These are phyloP conservation scores for Lepus oiostolus DNA, from an alignment of 2,797 vertebrate species.

Conservation along the genomic window DNA sequence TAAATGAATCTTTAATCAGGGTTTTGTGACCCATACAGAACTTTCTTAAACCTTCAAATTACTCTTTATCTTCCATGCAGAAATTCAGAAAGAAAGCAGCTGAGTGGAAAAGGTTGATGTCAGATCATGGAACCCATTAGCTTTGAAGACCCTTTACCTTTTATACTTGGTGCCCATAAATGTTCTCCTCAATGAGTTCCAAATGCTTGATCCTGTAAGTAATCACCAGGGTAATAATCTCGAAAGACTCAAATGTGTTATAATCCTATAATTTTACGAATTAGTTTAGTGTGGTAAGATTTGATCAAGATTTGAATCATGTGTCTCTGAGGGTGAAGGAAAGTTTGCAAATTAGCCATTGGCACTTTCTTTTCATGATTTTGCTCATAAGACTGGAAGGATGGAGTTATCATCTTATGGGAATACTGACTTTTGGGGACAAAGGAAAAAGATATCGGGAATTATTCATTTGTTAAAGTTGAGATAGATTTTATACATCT, in stretches of 20 bases:
- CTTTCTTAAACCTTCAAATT: neutral
- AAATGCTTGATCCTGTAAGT: neutral
- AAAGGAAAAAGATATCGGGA: neutral
- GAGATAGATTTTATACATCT: neutral
- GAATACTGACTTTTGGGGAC: neutral
- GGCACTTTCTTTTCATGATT: conserved; percentile 1
- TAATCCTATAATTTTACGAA: neutral
- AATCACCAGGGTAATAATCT: neutral
- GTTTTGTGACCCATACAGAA: neutral
- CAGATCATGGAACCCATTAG: neutral
- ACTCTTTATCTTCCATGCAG: neutral
- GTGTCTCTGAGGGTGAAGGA: neutral
- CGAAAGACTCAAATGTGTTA: neutral
- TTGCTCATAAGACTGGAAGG: neutral
- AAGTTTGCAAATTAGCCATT: neutral
- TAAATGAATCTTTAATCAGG: no score
- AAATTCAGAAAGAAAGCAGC: neutral
- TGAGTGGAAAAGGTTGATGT: neutral
- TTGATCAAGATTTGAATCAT: conserved; percentile 4
- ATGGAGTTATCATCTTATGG: neutral
- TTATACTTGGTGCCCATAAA: neutral
- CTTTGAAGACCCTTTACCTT: neutral
- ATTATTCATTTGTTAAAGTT: neutral
- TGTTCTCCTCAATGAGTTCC: neutral
- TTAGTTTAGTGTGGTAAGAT: neutral